phyloP scores from a whole-genome alignment of 2,113 vertebrate genomes.

The Malurus cyaneus region DNA sequence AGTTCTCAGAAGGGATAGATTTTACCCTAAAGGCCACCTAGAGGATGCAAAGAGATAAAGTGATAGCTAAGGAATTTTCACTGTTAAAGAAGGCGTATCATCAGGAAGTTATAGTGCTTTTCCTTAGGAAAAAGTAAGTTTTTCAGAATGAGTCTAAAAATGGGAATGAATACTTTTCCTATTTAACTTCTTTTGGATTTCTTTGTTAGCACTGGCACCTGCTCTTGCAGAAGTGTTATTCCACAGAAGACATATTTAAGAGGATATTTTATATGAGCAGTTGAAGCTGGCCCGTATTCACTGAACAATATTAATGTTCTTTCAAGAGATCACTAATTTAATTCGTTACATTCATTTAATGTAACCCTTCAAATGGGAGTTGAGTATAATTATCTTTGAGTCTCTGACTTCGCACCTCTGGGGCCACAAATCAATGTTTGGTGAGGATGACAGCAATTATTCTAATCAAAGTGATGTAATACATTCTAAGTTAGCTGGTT shows the following conservation, averaged over 20 bases:
- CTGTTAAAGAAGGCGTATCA: neutral
- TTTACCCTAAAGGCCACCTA: neutral
- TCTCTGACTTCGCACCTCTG: neutral
- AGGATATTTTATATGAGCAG: neutral
- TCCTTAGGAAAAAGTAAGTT: neutral
- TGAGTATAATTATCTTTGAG: constrained; percentile 21
- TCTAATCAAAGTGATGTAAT: neutral
- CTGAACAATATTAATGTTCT: neutral
- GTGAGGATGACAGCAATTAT: neutral
- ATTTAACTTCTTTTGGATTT: neutral
- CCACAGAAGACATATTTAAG: neutral
- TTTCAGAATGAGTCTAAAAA: neutral
- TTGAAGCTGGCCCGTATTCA: neutral
- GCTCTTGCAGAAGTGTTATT: neutral
- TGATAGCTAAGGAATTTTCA: neutral
- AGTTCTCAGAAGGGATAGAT: neutral
- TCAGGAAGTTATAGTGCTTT: neutral
- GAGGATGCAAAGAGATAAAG: neutral
- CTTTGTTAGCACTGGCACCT: neutral
- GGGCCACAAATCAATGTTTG: neutral
- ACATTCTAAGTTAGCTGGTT: neutral
- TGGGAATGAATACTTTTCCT: neutral
- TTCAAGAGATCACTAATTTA: constrained; percentile 34
- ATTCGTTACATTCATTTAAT: constrained; percentile 23
- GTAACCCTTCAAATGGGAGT: constrained; percentile 17